Conservation (phyloP, 2,797 vertebrate genomes). For the Lateolabrax maculatus region DNA sequence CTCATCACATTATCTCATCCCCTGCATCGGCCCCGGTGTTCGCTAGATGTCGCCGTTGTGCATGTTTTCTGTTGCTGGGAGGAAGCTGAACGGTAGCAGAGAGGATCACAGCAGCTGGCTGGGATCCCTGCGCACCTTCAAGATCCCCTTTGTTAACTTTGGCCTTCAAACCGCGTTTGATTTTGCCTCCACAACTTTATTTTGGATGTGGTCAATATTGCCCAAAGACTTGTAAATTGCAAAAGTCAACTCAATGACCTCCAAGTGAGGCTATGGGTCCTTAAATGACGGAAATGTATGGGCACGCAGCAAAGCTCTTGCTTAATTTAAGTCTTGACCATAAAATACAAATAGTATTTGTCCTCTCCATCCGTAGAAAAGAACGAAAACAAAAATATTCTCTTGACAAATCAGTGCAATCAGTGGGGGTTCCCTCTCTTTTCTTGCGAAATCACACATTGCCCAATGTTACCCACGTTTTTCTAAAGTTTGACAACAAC, state of each 20-base stretch:
- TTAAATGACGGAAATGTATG: not conserved
- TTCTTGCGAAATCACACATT: constrained; percentile 43
- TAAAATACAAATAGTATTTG: not conserved
- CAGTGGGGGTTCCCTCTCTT: not conserved
- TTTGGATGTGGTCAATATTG: not conserved
- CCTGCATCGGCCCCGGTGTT: no score
- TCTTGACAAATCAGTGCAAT: not conserved
- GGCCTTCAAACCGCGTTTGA: not conserved
- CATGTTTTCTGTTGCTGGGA: constrained; percentile 28
- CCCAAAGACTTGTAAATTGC: not conserved
- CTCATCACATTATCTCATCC: constrained; percentile 71
- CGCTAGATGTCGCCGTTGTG: constrained; percentile 71
- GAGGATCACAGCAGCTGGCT: constrained; percentile 30
- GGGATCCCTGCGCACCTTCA: constrained; percentile 34
- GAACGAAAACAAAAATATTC: not conserved
- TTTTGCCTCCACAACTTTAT: constrained; percentile 15
- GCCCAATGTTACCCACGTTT: constrained; percentile 4
- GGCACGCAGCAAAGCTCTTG: not conserved
- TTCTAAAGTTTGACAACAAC: not conserved
- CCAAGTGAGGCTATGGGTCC: not conserved
- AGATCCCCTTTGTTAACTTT: constrained; percentile 32
- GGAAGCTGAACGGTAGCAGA: constrained; percentile 42
- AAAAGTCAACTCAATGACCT: not conserved
- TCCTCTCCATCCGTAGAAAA: not conserved
- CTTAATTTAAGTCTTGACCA: not conserved